A percentile compares a stretch with the other conserved stretches of the same genome.
These are phyloP conservation scores for Cottus gobio DNA, from an alignment of 2,113 vertebrate species.

Conservation along the genomic window DNA sequence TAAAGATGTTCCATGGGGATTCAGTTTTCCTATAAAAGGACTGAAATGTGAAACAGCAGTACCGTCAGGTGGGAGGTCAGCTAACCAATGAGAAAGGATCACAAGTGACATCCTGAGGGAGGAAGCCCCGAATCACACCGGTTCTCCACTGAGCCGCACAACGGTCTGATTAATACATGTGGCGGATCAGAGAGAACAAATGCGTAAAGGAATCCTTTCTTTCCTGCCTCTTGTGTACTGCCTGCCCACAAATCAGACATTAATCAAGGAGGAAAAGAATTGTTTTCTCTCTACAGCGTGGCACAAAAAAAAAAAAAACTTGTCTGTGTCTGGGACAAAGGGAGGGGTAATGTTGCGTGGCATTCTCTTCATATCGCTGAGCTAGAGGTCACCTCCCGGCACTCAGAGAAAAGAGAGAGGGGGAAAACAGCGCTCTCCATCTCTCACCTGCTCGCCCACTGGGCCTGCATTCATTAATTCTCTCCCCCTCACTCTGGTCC, in stretches of 20 bases:
- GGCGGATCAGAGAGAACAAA: constrained; percentile 37
- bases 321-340: constrained; percentile 63
- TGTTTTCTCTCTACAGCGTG: constrained; percentile 64
- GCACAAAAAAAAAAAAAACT: constrained; percentile 71
- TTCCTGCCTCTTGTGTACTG: constrained; percentile 43
- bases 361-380: constrained; percentile 79
- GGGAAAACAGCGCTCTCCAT: constrained; percentile 56
- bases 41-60: constrained; percentile 4
- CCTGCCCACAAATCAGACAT: constrained; percentile 54
- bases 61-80: constrained; percentile 22
- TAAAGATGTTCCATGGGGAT: constrained; percentile 12
- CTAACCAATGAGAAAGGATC: constrained; percentile 37
- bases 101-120: constrained; percentile 45
- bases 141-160: constrained; percentile 31
- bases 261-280: constrained; percentile 69
- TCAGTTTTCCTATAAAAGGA: constrained; percentile 14
- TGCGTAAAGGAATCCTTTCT: constrained; percentile 41
- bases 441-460: constrained; percentile 67
- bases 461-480: constrained; percentile 64
- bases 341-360: constrained; percentile 77
- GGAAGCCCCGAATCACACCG: constrained; percentile 4
- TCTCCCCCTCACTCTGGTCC: constrained; percentile 14
- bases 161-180: constrained; percentile 60
- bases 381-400: constrained; percentile 78
- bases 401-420: constrained; percentile 31